phyloP scores from a whole-genome alignment of 2,888 invertebrate genomes.

The Formica aserva region DNA sequence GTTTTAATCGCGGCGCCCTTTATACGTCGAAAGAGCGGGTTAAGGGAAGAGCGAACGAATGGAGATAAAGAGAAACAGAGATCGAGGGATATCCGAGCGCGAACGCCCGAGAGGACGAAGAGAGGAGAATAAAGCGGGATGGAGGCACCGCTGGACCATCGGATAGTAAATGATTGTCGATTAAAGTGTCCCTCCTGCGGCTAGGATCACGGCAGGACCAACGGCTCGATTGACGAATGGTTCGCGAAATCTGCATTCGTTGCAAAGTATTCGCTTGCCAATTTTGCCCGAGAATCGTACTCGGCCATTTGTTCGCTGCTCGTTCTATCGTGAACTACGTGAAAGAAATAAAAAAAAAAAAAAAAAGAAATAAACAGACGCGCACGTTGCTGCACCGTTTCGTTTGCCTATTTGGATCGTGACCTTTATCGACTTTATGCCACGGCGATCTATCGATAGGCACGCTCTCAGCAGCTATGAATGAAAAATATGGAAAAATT shows the following conservation, averaged over 20 bases:
- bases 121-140: slow-evolving; percentile 36
- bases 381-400: slow-evolving; percentile 32
- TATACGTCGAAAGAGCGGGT: slow-evolving; percentile 43
- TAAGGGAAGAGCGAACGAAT: slow-evolving; percentile 32
- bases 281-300: slow-evolving; percentile 75
- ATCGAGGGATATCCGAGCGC: slow-evolving; percentile 23
- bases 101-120: slow-evolving; percentile 44
- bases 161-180: slow-evolving; percentile 83
- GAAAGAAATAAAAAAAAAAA: slow-evolving; percentile 63
- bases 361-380: slow-evolving; percentile 32
- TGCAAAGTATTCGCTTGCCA: slow-evolving; percentile 78
- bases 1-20: slow-evolving; percentile 73
- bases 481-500: slow-evolving; percentile 21
- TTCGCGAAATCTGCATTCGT: slow-evolving; percentile 82
- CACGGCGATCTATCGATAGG: slow-evolving; percentile 55
- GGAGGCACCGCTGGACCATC: slow-evolving; percentile 57
- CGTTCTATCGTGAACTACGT: slow-evolving; percentile 69
- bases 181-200: slow-evolving; percentile 80
- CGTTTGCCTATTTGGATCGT: slow-evolving; percentile 52
- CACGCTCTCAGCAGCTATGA: slow-evolving; percentile 13
- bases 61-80: slow-evolving; percentile 57
- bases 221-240: slow-evolving; percentile 82
- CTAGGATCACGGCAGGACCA: slow-evolving; percentile 61
- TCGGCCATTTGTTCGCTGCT: slow-evolving; percentile 74
- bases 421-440: slow-evolving; percentile 56